Evolutionary conservation across 2,888 invertebrate species (phyloP).

Genomic region (Plusia festucae): DNA sequence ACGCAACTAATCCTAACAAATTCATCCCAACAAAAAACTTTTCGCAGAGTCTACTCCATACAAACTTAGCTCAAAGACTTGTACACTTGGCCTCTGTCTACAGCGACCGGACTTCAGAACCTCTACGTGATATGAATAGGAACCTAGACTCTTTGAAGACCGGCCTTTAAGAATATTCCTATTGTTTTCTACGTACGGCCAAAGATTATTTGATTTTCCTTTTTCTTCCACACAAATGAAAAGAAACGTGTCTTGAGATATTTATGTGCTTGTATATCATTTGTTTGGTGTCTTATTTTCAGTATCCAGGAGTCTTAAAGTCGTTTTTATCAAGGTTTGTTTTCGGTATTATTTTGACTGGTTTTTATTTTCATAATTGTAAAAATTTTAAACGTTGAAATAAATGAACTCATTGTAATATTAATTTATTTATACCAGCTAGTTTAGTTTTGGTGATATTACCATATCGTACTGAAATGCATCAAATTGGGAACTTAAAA

Average conservation of each 20-base stretch:
- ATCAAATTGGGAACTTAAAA: too few species aligned
- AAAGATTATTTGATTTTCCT: constrained; percentile 23
- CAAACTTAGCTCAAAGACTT: constrained; percentile 7
- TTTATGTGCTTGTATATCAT: constrained; percentile 4
- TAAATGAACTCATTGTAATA: too few species aligned
- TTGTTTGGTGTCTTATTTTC: not conserved
- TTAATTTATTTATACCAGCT: too few species aligned
- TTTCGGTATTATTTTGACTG: too few species aligned
- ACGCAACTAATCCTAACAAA: not conserved
- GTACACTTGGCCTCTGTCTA: constrained; percentile 43
- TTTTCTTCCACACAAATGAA: constrained; percentile 3
- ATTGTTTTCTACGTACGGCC: constrained; percentile 26
- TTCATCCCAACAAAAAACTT: not conserved
- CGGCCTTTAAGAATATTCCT: constrained; percentile 38
- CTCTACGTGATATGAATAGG: constrained; percentile 52
- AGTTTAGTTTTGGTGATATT: too few species aligned
- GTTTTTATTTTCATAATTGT: too few species aligned
- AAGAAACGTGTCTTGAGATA: constrained; percentile 3
- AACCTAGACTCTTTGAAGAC: constrained; percentile 36
- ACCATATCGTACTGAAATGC: too few species aligned
- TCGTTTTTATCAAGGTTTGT: too few species aligned
- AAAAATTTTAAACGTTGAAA: too few species aligned
- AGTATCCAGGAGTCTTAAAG: not conserved
- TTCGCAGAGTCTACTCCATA: constrained; percentile 31
- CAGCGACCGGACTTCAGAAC: constrained; percentile 30